Evolutionary conservation across 1,140 invertebrate species (phyloP).

Genomic region (Saccostrea echinata): DNA sequence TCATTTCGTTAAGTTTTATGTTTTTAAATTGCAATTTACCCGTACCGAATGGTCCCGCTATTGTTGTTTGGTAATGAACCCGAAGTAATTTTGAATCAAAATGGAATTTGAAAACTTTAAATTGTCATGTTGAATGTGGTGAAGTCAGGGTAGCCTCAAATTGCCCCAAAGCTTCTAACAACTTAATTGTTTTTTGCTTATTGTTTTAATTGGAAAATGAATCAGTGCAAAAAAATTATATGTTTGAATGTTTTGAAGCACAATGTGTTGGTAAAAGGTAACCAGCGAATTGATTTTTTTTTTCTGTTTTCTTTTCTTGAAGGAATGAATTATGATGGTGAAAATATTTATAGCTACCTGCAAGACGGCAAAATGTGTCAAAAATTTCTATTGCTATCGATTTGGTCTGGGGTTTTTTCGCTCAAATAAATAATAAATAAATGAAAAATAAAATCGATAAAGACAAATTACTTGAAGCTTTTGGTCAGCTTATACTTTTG

Average conservation of each 20-base stretch:
- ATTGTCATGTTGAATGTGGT: background rate
- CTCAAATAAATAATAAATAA: constrained; percentile 64
- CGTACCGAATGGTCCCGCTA: constrained; percentile 8
- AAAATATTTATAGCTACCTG: constrained; percentile 58
- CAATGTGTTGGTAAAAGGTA: constrained; percentile 16
- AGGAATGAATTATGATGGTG: constrained; percentile 45
- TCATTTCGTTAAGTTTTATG: constrained; percentile 39
- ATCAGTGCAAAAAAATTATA: background rate
- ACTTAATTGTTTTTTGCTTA: constrained; percentile 22
- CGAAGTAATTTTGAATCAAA: constrained; percentile 41
- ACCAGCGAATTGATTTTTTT: constrained; percentile 50
- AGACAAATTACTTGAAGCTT: constrained; percentile 38
- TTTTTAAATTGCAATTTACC: constrained; percentile 28
- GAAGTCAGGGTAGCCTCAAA: background rate
- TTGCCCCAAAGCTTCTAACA: constrained; percentile 21
- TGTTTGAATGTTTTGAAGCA: constrained; percentile 17
- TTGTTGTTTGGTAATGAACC: constrained; percentile 4
- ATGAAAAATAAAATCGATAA: constrained; percentile 55
- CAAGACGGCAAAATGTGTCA: constrained; percentile 59
- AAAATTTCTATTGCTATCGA: constrained; percentile 59
- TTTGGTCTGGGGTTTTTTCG: constrained; percentile 53
- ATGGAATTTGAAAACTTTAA: constrained; percentile 36
- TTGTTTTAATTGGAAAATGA: constrained; percentile 50
- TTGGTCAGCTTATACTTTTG: constrained; percentile 47
- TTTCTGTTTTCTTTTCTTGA: constrained; percentile 40